Evolutionary conservation across 2,888 invertebrate species (phyloP).

Genomic region (Liodrosophila aerea): DNA sequence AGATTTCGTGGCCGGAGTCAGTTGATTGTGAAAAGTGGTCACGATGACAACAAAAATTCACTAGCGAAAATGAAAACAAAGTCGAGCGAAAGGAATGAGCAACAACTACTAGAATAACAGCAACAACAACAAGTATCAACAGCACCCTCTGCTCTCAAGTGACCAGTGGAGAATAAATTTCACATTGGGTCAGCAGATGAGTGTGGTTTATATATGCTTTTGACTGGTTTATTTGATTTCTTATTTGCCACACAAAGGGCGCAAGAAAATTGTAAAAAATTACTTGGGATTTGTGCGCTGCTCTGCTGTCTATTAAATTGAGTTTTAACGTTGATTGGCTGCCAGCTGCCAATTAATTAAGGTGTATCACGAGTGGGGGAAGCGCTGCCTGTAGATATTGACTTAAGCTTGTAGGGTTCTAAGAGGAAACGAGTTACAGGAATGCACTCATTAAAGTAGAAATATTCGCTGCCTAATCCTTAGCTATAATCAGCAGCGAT

Average conservation of each 20-base stretch:
- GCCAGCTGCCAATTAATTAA: conserved; percentile 41
- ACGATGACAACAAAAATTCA: conserved; percentile 69
- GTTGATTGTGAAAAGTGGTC: conserved; percentile 77
- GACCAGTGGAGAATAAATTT: conserved; percentile 48
- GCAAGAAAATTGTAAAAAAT: conserved; percentile 49
- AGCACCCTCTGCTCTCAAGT: background rate
- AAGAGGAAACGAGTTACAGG: too few relatives aligned
- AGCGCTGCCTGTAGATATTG: background rate
- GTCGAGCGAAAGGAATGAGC: conserved; percentile 38
- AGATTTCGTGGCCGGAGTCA: conserved; percentile 45
- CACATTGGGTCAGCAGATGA: conserved; percentile 24
- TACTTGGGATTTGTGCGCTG: conserved; percentile 50
- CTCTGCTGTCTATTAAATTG: conserved; percentile 56
- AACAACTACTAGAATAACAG: conserved; percentile 19
- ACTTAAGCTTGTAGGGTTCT: too few relatives aligned
- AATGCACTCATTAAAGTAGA: too few relatives aligned
- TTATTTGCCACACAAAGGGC: conserved; percentile 9
- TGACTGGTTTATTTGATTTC: conserved; percentile 72
- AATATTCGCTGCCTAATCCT: too few relatives aligned
- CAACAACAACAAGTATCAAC: conserved; percentile 14
- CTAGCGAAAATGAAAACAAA: conserved; percentile 73
- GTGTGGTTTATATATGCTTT: conserved; percentile 60
- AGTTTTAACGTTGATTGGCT: conserved; percentile 54
- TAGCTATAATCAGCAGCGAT: too few relatives aligned
- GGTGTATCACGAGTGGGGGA: background rate